phyloP scores from a whole-genome alignment of 2,888 invertebrate species.

The Lycocerus yunnanus region DNA sequence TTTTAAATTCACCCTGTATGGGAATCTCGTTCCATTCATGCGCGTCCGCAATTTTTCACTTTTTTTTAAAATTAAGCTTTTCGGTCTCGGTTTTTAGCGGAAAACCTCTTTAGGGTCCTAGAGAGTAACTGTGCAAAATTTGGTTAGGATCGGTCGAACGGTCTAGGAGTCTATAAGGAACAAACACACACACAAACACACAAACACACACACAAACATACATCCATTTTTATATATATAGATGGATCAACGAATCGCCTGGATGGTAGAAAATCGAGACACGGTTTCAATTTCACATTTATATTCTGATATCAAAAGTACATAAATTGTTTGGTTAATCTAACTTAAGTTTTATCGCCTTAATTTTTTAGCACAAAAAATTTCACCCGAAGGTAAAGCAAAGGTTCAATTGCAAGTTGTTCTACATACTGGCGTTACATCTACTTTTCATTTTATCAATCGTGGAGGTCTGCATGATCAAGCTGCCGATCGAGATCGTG shows the following conservation, averaged over 20 bases:
- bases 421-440: conserved; percentile 89
- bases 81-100: too few species aligned
- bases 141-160: too few species aligned
- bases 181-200: too few species aligned
- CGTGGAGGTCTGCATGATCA: conserved; percentile 81
- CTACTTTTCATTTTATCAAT: conserved; percentile 97
- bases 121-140: too few species aligned
- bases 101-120: too few species aligned
- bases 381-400: conserved; percentile 94
- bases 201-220: too few species aligned
- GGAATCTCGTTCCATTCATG: too few species aligned
- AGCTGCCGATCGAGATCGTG: conserved; percentile 87
- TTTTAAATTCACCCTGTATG: too few species aligned
- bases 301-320: conserved; percentile 95
- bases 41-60: too few species aligned
- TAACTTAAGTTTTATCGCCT: neutral
- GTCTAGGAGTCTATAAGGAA: too few species aligned
- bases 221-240: too few species aligned
- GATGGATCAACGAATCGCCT: conserved; percentile 95
- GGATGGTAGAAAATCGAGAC: conserved; percentile 93
- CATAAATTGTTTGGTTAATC: conserved; percentile 47
- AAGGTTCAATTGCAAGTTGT: conserved; percentile 98
- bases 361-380: conserved; percentile 73
- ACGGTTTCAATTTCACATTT: conserved; percentile 91
- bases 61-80: too few species aligned